Evolutionary conservation across 1,140 invertebrate genomes (phyloP), one percentile per base, ranked within the genome.

Genomic region (Drosophila kepulauana): DNA sequence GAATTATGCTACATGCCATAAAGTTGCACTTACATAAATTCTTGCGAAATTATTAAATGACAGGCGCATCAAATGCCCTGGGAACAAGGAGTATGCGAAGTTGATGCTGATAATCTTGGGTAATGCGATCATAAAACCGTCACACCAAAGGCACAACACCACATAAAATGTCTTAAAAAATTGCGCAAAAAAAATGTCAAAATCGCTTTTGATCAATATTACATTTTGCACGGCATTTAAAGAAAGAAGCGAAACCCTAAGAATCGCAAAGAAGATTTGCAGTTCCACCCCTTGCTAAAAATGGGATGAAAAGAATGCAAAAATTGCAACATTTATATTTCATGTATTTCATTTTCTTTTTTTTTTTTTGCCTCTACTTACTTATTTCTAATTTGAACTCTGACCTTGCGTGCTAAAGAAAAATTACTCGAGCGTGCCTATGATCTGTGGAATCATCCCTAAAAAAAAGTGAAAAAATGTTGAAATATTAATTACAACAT

Each of bases 91-190:
- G 43, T 52, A 38, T 15, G 13, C 15, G 8, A n/a, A 46, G 46
- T 46, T 33, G 28, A 10, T 59, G 8, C 46, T 71, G 35, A 13
- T 66, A 66, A 65, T 71, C 61, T 64, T 63, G 38, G 41, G 74
- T 88, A 88, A 89, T 89, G 78, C 67, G 85, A 84, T 84, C 84
- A 73, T 88, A 84, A 88, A 89, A 89, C 73, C 78, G 73, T 89
- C 84, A 84, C 59, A 54, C 58, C 69, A 70, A 62, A 59, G 79
- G 56, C 84, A 84, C 63, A 87, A 88, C 85, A 87, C 48, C 70
- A 58, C 69, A 88, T 80, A 88, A 87, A 72, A 65, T 77, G 52
- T 62, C 13, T 43, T 1, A 58, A 72, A 81, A 64, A 69, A 78
- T 79, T 58, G 64, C 41, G 35, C 6, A 38, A 35, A 64, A 56